phyloP scores from a whole-genome alignment of 2,797 vertebrate species.

The Etheostoma nigrum region DNA sequence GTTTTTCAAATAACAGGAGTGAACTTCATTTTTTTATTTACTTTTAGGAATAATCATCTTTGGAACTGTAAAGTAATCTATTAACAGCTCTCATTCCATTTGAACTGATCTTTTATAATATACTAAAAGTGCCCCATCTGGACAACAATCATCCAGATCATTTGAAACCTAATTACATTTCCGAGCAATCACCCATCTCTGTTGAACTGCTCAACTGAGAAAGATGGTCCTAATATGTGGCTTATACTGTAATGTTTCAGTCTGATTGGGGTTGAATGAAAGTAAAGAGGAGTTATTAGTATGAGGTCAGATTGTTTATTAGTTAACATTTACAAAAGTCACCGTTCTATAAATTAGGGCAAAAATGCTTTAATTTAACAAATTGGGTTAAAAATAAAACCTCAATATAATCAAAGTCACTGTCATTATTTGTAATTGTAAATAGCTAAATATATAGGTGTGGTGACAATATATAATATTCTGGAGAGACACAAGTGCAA shows the following conservation, averaged over 20 bases:
- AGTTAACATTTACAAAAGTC: background rate
- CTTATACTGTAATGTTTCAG: constrained; percentile 11
- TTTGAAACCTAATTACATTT: constrained; percentile 28
- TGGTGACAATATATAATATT: constrained; percentile 5
- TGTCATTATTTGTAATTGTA: background rate
- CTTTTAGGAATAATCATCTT: background rate
- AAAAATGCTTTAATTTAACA: background rate
- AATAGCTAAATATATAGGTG: background rate
- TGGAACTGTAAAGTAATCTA: background rate
- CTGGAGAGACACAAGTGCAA: background rate
- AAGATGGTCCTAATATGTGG: constrained; percentile 9
- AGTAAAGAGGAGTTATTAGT: background rate
- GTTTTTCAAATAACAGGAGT: constrained; percentile 8
- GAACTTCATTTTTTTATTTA: background rate
- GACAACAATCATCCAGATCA: constrained; percentile 16
- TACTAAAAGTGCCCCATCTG: constrained; percentile 23
- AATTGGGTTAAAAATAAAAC: background rate
- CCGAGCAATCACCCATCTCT: constrained; percentile 19
- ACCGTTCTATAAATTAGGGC: background rate
- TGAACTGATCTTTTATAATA: constrained; percentile 20
- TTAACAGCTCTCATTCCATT: constrained; percentile 6
- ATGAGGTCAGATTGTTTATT: constrained; percentile 2
- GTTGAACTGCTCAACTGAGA: constrained; percentile 21
- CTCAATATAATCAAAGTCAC: background rate
- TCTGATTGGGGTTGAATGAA: constrained; percentile 8